Base-by-base conservation (phyloP, 2,888 invertebrate species). In the Schizotus pectinicornis region DNA sequence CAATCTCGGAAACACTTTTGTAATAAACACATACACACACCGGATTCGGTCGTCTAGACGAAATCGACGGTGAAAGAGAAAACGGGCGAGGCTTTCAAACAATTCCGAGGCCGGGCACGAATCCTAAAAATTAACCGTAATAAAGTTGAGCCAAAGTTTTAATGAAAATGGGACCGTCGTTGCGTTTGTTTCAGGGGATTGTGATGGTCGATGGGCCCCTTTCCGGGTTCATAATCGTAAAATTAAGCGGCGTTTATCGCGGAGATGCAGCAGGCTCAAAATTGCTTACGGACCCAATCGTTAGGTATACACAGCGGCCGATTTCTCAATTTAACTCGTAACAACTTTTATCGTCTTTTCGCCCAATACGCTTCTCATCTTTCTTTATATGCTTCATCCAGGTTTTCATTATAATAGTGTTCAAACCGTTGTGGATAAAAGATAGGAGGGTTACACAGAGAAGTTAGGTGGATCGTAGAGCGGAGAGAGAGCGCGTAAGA, bases 71-170 rank as follows among this genome's bases (percentile, higher is more conserved):
- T 38, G 37, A 48, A 9, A 48, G 38, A 5, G 13, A 37, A 38
- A 50, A 36, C 36, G 36, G 47, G 35, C 42, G 22, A 22, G 22
- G 22, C 22, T 22, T 5, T 2, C 50, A 32, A 39, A 34, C 35
- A 50, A 50, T 52, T 45, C 42, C 30, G 43, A 52, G 36, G 36
- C 52, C 43, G 36, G 7, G 52, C 52, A 52, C 52, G 52, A 52
- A 41, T 37, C 43, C 43, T 31, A 52, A 52, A 52, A 52, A 52
- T 52, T 52, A 50, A 43, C 52, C 37, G 52, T 52, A 52, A 52
- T 52, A 52, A 52, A 52, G 42, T 42, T 42, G 35, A 43, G 36
- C 36, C 36, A 45, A 52, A 43, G 52, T 43, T 52, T 52, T 52
- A 52, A 52, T 52, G 52, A 43, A 38, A 41, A 33, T 14, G 37